Evolutionary conservation across 1,140 invertebrate genomes (phyloP).

Genomic region (Lasioglossum baleicum): DNA sequence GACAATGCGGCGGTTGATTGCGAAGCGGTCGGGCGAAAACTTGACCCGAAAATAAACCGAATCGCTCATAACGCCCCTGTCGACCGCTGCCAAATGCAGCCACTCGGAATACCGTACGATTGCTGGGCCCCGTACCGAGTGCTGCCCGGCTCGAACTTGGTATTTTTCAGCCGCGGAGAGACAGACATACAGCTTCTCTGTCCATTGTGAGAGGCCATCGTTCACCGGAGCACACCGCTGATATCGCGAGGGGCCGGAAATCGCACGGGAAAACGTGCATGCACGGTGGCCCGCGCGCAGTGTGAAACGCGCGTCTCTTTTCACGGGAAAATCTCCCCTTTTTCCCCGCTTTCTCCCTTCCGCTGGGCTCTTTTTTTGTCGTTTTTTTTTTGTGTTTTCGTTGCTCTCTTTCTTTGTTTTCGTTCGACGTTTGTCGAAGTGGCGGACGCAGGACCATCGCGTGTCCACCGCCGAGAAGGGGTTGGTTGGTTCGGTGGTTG

Average conservation of each 20-base stretch:
- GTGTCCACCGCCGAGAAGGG: not conserved
- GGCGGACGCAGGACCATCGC: not conserved
- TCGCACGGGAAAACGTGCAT: constrained; percentile 22
- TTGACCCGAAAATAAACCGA: constrained; percentile 75
- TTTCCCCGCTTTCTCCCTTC: too few species aligned
- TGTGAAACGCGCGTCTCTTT: not conserved
- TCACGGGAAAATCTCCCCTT: not conserved
- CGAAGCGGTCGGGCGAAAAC: constrained; percentile 70
- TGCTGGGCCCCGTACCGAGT: not conserved
- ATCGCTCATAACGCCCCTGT: constrained; percentile 58
- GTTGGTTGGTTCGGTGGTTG: not conserved
- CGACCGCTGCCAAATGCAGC: constrained; percentile 66
- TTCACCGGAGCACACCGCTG: constrained; percentile 16
- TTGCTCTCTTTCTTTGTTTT: constrained; percentile 1
- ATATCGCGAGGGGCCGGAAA: constrained; percentile 14
- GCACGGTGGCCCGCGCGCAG: not conserved
- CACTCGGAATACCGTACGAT: constrained; percentile 59
- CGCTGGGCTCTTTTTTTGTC: not conserved
- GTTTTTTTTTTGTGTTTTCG: not conserved
- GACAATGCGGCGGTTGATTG: constrained; percentile 75
- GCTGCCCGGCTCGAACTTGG: not conserved
- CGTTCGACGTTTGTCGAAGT: constrained; percentile 6
- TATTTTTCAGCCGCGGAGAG: constrained; percentile 24
- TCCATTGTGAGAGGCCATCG: constrained; percentile 16
- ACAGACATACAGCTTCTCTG: constrained; percentile 8